Conservation (phyloP, 2,888 invertebrate species). For the Hetaerina titia region DNA sequence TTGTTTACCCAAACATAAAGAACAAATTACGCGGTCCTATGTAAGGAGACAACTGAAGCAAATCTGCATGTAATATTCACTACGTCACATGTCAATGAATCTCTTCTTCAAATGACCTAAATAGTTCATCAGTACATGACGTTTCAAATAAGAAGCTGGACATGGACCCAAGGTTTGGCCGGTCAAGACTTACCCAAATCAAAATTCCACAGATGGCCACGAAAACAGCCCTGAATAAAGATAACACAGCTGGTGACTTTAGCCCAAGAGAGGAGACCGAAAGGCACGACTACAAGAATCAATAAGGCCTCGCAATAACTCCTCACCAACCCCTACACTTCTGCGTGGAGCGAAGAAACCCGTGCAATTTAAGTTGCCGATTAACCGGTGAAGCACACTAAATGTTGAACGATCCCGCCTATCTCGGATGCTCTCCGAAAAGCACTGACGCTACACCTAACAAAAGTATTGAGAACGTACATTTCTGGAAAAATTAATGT, state of each 20-base stretch:
- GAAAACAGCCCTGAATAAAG: background rate
- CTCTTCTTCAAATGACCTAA: too few relatives aligned
- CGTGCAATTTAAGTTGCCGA: background rate
- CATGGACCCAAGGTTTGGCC: background rate
- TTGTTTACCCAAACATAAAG: too few relatives aligned
- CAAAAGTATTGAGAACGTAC: background rate
- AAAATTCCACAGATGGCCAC: background rate
- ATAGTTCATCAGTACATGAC: background rate
- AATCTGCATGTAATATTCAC: too few relatives aligned
- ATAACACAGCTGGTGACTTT: background rate
- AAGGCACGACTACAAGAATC: conserved; percentile 7
- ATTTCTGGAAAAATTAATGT: too few relatives aligned
- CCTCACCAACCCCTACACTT: background rate
- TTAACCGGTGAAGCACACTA: background rate
- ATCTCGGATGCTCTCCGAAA: background rate
- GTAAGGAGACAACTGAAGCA: too few relatives aligned
- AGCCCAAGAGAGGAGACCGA: background rate
- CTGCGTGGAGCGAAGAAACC: background rate
- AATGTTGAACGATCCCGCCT: background rate
- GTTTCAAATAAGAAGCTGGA: background rate
- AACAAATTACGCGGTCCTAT: too few relatives aligned
- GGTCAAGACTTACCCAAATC: background rate
- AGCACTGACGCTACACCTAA: background rate
- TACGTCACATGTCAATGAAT: too few relatives aligned
- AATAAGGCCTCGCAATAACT: background rate